Evolutionary conservation across 2,113 vertebrate species (phyloP), one percentile per base, ranked within the genome.

Genomic region (Carollia perspicillata): DNA sequence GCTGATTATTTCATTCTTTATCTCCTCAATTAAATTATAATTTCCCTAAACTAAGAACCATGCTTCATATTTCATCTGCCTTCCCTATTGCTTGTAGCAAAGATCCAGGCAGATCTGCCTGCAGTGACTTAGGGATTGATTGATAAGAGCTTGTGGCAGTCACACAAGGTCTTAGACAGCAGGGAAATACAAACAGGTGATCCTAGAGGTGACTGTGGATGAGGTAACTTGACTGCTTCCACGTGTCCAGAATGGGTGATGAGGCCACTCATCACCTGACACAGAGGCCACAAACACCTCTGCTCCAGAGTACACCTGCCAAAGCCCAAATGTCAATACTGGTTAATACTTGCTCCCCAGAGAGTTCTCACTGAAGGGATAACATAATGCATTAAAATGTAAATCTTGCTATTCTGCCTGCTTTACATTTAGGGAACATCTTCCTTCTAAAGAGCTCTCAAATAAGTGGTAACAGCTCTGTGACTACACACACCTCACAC

Each of bases 371-470:
- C 90, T 89, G 63, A 81, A 86, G 18, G 13, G 17, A 84, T 60
- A 93, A 95, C 71, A 9, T 51, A 90, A 86, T 49, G n/a, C 69
- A 86, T 89, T 95, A 60, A 80, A 86, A 89, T 84, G 87, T 71
- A 92, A 91, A 97, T 68, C 85, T 44, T 91, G 13, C 72, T 72
- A 23, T 93, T 35, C 75, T 75, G 16, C 28, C 90, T 96, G 58
- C 17, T 97, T 95, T 95, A 53, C 80, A 96, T 79, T 72, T 94
- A 77, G n/a, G 78, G 42, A 86, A 81, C 51, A 77, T 95, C 84
- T 95, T 93, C 55, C 60, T 97, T 95, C 94, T 72, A 95, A 95
- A 91, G n/a, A 92, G 37, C 86, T 93, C 63, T 92, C 63, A 89
- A 90, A 84, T 77, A 94, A 78, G 26, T 90, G 72, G n/a, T 78